These are phyloP conservation scores for Seriola aureovittata DNA, from an alignment of 2,113 vertebrate species.

Conservation along the genomic window DNA sequence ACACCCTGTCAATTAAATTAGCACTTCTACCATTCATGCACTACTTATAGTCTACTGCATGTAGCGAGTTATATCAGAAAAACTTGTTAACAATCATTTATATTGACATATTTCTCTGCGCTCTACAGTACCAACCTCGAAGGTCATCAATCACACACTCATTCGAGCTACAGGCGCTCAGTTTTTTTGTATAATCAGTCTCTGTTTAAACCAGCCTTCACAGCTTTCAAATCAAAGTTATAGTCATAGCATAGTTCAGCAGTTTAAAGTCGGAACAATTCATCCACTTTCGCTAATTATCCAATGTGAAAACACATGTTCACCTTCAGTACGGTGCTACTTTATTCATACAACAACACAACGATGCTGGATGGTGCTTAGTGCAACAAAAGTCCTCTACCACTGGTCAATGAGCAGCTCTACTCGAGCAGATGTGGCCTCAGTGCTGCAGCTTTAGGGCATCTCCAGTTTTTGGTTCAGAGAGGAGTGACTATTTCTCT, in stretches of 20 bases:
- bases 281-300: constrained; percentile 11
- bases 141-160: constrained; percentile 6
- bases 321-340: neutral
- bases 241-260: constrained; percentile 22
- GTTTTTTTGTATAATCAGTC: constrained; percentile 5
- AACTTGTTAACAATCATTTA: neutral
- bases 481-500: neutral
- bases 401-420: neutral
- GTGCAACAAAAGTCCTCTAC: neutral
- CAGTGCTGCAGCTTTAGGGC: neutral
- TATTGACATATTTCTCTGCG: neutral
- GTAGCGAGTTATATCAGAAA: neutral
- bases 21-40: too few species aligned
- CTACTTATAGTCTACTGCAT: too few species aligned
- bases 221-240: constrained; percentile 31
- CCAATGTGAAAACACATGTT: constrained; percentile 15
- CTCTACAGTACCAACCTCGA: neutral
- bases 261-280: constrained; percentile 4
- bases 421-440: neutral
- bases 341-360: constrained; percentile 23
- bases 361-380: neutral
- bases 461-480: constrained; percentile 5
- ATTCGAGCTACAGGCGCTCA: constrained; percentile 12
- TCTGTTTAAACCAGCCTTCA: constrained; percentile 18
- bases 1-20: neutral